Evolutionary conservation across 2,888 invertebrate genomes (phyloP), one percentile per base, ranked within the genome.

Genomic region (Leistus spinibarbis): DNA sequence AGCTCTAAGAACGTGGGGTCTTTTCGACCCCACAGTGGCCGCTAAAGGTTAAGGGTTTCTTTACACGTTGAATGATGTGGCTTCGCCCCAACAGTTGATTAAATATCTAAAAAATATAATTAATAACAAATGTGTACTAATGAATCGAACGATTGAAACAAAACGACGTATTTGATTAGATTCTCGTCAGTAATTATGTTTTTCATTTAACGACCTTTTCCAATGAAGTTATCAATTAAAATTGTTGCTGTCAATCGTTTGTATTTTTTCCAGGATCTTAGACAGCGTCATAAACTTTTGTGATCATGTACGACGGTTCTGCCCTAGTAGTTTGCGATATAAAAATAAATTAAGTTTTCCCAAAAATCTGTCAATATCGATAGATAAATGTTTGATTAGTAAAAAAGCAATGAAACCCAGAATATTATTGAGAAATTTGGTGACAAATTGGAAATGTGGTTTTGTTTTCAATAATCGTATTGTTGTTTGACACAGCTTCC

Each of bases 191-290:
- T 40, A 40, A 40, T 40, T 56, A 68, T 57, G 54, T 68, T 68
- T 57, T 68, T n/a, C 22, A 67, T 54, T 67, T 40, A 40, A 40
- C 13, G 5, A 40, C 53, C 23, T 56, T 68, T 68, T 68, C 68
- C 13, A 23, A 54, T 22, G 67, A 54, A 23, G 68, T 56, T 22
- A 68, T 68, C 22, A 67, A 54, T 68, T 22, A 40, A 20, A 23
- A 67, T 22, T 22, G 24, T 64, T 64, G 64, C 40, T 24, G 22
- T 20, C n/a, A 23, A 20, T 19, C 24, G 62, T 19, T 20, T 23
- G 20, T 62, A 62, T 62, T 62, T 62, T 62, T 62, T 13, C 23
- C 62, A 19, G 13, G 17, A 23, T 23, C 19, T 62, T 23, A 20
- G n/a, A n/a, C n/a, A n/a, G n/a, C n/a, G n/a, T n/a, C n/a, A n/a